Evolutionary conservation across 2,888 invertebrate genomes (phyloP).

Genomic region (Oeneis ivallda): DNA sequence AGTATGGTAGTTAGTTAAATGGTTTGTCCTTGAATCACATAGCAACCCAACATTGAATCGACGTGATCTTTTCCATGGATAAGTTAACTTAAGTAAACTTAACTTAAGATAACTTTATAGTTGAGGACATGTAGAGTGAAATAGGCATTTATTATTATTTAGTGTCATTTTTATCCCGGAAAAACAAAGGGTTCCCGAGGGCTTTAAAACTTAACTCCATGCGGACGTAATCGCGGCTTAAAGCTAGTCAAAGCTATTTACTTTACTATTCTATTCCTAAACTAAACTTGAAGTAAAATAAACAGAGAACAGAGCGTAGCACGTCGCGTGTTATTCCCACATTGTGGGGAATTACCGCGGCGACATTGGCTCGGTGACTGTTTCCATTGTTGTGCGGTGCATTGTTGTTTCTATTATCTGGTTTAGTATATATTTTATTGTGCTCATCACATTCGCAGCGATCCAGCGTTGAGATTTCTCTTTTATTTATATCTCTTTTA

Average conservation of each 20-base stretch:
- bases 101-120: no score
- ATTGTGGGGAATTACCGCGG: background rate
- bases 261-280: background rate
- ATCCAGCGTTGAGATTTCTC: background rate
- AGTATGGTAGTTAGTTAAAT: no score
- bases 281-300: background rate
- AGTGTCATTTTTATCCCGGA: no score
- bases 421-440: background rate
- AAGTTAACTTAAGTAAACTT: no score
- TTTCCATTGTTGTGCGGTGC: constrained; percentile 1
- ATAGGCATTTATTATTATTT: no score
- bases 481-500: background rate
- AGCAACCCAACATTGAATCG: no score
- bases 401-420: constrained; percentile 6
- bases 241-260: background rate
- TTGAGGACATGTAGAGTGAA: no score
- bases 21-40: no score
- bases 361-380: constrained; percentile 4
- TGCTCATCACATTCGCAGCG: background rate
- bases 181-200: background rate
- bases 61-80: no score
- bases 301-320: background rate
- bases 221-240: no score
- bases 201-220: no score
- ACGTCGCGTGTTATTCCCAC: background rate